A percentile compares a stretch with the other conserved stretches of the same genome.
phyloP scores from a whole-genome alignment of 53 echinoderm and acorn worm genomes.

The Patiria pectinifera region DNA sequence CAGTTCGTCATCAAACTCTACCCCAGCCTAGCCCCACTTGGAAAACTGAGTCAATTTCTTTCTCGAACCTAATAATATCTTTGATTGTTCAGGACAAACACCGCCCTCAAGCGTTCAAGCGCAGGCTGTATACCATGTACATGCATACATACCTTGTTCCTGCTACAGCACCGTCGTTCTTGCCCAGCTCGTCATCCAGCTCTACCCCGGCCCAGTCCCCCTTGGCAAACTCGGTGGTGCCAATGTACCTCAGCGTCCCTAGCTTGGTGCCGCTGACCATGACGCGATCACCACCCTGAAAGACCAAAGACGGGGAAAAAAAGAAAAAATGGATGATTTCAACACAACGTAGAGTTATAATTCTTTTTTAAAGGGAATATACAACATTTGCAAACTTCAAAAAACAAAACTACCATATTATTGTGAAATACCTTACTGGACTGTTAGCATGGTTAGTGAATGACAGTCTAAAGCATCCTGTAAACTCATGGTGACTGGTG shows the following conservation, averaged over 20 bases:
- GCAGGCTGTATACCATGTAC: background rate
- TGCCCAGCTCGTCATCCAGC: conserved; percentile 95
- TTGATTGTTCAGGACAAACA: background rate
- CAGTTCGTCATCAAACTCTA: conserved; percentile 93
- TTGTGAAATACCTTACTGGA: no score
- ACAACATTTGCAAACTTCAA: no score
- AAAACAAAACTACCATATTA: no score
- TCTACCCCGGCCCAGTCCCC: conserved; percentile 99
- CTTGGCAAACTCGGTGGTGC: conserved; percentile 99
- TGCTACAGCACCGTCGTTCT: conserved; percentile 99
- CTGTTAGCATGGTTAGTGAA: no score
- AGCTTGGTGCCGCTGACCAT: conserved; percentile 97
- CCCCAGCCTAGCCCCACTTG: conserved; percentile 98
- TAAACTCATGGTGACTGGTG: no score
- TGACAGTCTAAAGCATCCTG: no score
- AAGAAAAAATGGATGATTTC: background rate
- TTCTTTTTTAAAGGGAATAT: no score
- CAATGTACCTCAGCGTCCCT: conserved; percentile 96
- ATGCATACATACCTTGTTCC: conserved; percentile 43
- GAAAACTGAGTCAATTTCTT: conserved; percentile 67
- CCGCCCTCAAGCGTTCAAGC: background rate
- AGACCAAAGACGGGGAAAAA: background rate
- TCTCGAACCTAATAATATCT: no score
- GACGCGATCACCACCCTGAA: conserved; percentile 95
- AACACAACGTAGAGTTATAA: background rate